phyloP scores from a whole-genome alignment of 2,797 vertebrate genomes.

The Platalea minor region DNA sequence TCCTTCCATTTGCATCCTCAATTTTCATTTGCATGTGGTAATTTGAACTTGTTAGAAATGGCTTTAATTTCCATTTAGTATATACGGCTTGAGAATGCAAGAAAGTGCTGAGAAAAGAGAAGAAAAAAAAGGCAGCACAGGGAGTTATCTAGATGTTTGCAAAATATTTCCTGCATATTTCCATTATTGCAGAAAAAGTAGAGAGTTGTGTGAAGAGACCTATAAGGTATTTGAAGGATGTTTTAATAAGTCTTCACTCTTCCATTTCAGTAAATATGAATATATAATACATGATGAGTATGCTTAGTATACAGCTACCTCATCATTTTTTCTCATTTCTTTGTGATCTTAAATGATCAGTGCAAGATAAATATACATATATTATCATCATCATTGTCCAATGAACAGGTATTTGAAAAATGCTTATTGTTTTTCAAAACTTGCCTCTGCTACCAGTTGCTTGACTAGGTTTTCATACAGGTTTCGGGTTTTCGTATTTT shows the following conservation, averaged over 20 bases:
- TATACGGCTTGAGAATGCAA: not conserved
- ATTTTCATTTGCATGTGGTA: not conserved
- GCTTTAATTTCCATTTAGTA: not conserved
- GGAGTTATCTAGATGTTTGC: not conserved
- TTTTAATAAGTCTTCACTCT: not conserved
- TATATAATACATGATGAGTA: not conserved
- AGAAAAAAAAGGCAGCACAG: not conserved
- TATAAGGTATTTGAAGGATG: not conserved
- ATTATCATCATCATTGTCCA: not conserved
- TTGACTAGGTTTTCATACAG: not conserved
- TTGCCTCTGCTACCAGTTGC: not conserved
- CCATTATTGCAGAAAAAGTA: not conserved
- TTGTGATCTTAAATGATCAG: slow-evolving; percentile 1
- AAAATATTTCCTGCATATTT: not conserved
- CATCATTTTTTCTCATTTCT: slow-evolving; percentile 45
- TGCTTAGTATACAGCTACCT: not conserved
- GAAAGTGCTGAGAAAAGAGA: not conserved
- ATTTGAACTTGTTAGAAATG: not conserved
- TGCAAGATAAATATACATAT: not conserved
- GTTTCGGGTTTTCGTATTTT: not conserved
- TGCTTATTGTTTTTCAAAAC: not conserved
- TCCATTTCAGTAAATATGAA: not conserved
- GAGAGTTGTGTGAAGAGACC: not conserved
- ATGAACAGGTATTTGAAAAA: not conserved
- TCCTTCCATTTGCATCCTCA: not conserved